Base-by-base conservation (phyloP, 2,888 invertebrate species). In the Hypselothyrea guttata region DNA sequence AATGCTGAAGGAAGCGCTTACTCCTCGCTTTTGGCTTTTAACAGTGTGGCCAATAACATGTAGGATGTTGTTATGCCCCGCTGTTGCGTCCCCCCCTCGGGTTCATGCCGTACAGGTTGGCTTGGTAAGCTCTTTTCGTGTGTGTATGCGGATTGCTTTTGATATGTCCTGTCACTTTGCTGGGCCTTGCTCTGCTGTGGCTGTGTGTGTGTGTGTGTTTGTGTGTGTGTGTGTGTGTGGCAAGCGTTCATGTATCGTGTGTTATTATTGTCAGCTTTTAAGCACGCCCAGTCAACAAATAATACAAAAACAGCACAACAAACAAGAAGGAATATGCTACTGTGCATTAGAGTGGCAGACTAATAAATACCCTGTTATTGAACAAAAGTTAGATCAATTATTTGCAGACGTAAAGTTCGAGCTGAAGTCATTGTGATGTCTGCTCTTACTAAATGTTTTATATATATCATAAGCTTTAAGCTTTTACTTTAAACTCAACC, bases 231-330 rank as follows among this genome's bases (percentile, higher is more conserved):
- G n/a, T n/a, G n/a, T n/a, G n/a, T n/a, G n/a, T 13, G 49, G 40
- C 45, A n/a, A 65, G 45, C 37, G 49, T 65, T 52, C 31, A 7
- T 49, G 48, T 40, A 34, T 30, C 40, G 18, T 49, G 28, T 31
- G 22, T 54, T 67, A 55, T 67, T 60, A 40, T 52, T 52, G 67
- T 31, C 45, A 31, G 45, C 41, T 56, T 71, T 41, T 33, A 55
- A 51, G 59, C 40, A 47, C 51, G 54, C 54, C 40, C 54, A 55
- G 41, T 47, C 54, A 40, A 54, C 59, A 45, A 44, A 57, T 45
- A 22, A 28, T 16, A 38, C 27, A 44, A 53, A 46, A 22, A 27
- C 27, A 47, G 34, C 28, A 31, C 15, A 31, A 12, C 35, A 38
- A 45, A 13, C n/a, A 22, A 35, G 15, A 44, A 28, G 15, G 7